Percentiles rank a stretch among this genome's conserved stretches.
phyloP scores from a whole-genome alignment of 2,797 vertebrate genomes.

The Ctenosaura bakeri region DNA sequence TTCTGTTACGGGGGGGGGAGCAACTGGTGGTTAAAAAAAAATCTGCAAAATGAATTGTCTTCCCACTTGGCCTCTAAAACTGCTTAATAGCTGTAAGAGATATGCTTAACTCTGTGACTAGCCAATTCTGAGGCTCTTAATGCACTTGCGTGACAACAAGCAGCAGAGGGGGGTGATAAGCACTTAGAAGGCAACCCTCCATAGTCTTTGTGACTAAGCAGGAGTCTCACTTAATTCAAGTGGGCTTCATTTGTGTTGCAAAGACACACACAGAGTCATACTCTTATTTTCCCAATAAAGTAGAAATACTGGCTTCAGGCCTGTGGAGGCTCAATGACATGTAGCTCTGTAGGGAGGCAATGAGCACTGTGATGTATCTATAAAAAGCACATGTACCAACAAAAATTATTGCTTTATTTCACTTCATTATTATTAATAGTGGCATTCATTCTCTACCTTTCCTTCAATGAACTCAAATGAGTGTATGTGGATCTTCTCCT shows the following conservation, averaged over 20 bases:
- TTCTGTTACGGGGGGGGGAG: background rate
- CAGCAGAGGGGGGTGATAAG: background rate
- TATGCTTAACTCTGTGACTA: background rate
- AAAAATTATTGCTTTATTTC: slow-evolving; percentile 5
- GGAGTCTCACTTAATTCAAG: background rate
- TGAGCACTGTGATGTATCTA: background rate
- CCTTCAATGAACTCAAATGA: background rate
- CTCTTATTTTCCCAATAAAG: background rate
- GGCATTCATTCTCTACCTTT: too few relatives aligned
- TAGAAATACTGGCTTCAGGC: background rate
- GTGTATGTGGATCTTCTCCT: background rate
- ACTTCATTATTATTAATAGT: too few relatives aligned
- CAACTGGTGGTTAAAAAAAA: slow-evolving; percentile 8
- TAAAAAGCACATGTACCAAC: accelerated
- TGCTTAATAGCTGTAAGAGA: slow-evolving; percentile 1
- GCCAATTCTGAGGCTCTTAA: background rate
- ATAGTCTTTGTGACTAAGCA: background rate
- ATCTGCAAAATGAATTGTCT: background rate
- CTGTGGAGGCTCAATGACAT: background rate
- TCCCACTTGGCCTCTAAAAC: slow-evolving; percentile 12
- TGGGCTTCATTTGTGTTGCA: background rate
- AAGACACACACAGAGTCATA: background rate
- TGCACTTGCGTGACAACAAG: background rate
- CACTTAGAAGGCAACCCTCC: background rate
- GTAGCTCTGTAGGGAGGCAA: slow-evolving; percentile 15